Evolutionary conservation across 2,888 invertebrate genomes (phyloP).

Genomic region (Agonopterix heracliana): DNA sequence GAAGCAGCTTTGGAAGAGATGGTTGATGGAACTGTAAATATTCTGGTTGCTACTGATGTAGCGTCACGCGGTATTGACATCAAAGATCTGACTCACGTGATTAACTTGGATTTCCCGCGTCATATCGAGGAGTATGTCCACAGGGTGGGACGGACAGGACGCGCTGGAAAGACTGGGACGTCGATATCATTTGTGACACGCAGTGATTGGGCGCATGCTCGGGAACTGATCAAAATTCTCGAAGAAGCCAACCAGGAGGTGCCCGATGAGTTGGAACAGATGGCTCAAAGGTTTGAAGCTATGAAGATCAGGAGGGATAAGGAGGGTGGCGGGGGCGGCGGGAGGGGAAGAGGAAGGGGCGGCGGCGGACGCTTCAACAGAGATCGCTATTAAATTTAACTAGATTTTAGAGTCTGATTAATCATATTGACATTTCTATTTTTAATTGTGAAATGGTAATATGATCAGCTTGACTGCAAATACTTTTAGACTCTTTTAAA

Average conservation of each 20-base stretch:
- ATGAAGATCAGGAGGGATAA: slow-evolving; percentile 79
- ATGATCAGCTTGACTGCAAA: too few relatives aligned
- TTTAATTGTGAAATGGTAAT: too few relatives aligned
- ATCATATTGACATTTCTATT: too few relatives aligned
- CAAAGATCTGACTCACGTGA: slow-evolving; percentile 90
- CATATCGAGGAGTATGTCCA: slow-evolving; percentile 98
- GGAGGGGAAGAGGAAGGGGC: slow-evolving; percentile 46
- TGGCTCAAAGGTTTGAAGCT: slow-evolving; percentile 84
- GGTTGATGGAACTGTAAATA: slow-evolving; percentile 84
- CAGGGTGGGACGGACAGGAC: slow-evolving; percentile 95
- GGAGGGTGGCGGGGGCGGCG: slow-evolving; percentile 62
- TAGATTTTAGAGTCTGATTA: neutral
- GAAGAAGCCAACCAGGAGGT: slow-evolving; percentile 91
- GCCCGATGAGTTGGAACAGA: slow-evolving; percentile 82
- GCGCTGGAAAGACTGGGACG: slow-evolving; percentile 90
- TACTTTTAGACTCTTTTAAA: too few relatives aligned
- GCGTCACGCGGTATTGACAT: slow-evolving; percentile 96
- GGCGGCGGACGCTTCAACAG: slow-evolving; percentile 31
- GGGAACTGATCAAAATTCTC: slow-evolving; percentile 88
- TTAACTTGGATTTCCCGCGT: slow-evolving; percentile 95
- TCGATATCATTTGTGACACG: slow-evolving; percentile 89
- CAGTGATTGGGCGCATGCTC: slow-evolving; percentile 88
- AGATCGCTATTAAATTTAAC: neutral
- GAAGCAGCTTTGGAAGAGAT: slow-evolving; percentile 91
- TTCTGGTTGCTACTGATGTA: slow-evolving; percentile 96